phyloP scores from a whole-genome alignment of 2,797 vertebrate species.

The Cynopterus sphinx region DNA sequence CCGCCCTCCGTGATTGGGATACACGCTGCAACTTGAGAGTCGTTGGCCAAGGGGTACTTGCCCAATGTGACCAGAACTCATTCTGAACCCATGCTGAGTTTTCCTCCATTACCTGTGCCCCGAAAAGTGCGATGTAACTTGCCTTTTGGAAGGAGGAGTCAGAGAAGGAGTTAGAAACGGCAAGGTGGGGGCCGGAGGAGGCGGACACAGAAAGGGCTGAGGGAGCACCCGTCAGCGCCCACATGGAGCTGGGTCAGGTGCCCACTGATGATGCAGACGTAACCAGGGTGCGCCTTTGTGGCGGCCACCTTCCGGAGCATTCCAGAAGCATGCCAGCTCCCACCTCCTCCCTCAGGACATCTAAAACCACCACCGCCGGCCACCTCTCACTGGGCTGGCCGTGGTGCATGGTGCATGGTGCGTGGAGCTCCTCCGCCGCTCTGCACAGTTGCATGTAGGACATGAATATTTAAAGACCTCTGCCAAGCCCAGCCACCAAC shows the following conservation, averaged over 20 bases:
- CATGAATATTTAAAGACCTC: conserved; percentile 84
- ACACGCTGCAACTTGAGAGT: background rate
- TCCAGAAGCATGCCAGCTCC: background rate
- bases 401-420: too few relatives aligned
- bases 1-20: background rate
- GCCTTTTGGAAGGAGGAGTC: background rate
- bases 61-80: background rate
- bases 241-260: background rate
- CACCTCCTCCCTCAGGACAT: background rate
- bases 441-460: conserved; percentile 19
- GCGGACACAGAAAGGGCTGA: background rate
- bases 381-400: background rate
- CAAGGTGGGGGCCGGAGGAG: background rate
- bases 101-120: background rate
- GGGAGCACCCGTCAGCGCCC: background rate
- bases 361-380: background rate
- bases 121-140: background rate
- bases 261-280: fast-evolving
- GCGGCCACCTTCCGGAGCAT: background rate
- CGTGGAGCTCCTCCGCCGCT: background rate
- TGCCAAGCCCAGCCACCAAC: conserved; percentile 58
- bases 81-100: background rate
- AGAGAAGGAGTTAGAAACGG: background rate
- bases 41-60: background rate
- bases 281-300: background rate